Base-by-base conservation (phyloP, 2,113 vertebrate genomes). In the Chaetodon trifascialis region DNA sequence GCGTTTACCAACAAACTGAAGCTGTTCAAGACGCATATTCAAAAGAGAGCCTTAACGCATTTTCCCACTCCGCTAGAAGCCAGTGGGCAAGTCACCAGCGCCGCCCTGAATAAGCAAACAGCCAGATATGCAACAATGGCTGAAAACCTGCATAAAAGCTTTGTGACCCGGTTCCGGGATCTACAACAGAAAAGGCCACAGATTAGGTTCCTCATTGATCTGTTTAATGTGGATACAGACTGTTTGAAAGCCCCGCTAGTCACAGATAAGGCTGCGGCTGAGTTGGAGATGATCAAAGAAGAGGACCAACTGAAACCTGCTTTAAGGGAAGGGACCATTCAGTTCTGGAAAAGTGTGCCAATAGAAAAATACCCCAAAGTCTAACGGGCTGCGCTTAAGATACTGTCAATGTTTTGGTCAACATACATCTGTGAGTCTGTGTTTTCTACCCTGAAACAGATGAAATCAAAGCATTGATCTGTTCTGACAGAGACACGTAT, bases 391-490 rank as follows among this genome's bases (percentile, higher is more conserved):
- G 76, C 64, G 2, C 40, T 77, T 8, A 76, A 71, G 77, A 21
- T 77, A 51, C 63, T 88, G 62, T 80, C 72, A 60, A 76, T 81
- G 67, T 79, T 81, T 64, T 42, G 23, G 36, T 74, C 77, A 79
- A 82, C 76, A 5, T 85, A 80, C 17, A 7, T 76, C 58, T 80
- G 71, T 4, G 30, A 89, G 36, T 83, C 76, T 9, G 9, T 71
- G n/a, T 87, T 90, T 84, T 84, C 74, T 76, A 72, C 60, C 11
- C 59, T 76, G 54, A 84, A 86, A 81, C 70, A 86, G 0, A 16
- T 51, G 16, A 51, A 51, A 51, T 51, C 47, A 51, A 51, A 51
- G 47, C 47, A 51, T 16, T 11, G 34, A 7, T 84, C 68, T 74
- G 79, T 89, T 87, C 75, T 89, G 30, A 82, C 66, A 10, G 82